Base-by-base conservation (phyloP, 2,888 invertebrate species). In the Phlogophora meticulosa region DNA sequence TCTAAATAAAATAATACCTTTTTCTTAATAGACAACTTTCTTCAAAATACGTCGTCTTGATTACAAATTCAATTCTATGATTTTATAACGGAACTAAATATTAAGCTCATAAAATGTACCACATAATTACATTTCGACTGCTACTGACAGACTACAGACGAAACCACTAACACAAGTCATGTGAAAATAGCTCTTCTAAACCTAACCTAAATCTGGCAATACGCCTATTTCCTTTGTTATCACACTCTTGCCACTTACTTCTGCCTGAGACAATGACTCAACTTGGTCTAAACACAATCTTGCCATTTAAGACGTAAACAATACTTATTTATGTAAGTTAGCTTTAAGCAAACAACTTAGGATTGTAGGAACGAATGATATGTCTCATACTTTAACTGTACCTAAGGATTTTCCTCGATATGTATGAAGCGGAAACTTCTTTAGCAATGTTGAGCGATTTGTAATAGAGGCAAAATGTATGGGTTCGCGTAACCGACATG, bases 281-380 rank as follows among this genome's bases (percentile, higher is more conserved):
- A 34, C 28, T 61, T 43, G 43, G 28, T 38, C 42, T 45, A 51
- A 42, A 77, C 36, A 46, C 42, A 49, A 52, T 72, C 81, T 83
- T 82, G 81, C 81, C 83, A 80, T 64, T 52, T 68, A 57, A 28
- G n/a, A 64, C 48, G 34, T 69, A 61, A 61, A 71, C 32, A 58
- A 55, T 71, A 73, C 49, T 58, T 78, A 72, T 60, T 62, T 64
- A 59, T 64, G 61, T 82, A 73, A 72, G 68, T 48, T 82, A 83
- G 78, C 55, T 74, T 67, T 82, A 82, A 76, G 70, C 64, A 46
- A 43, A 52, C 15, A 49, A 58, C 68, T 64, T 52, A 7, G 22
- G 22, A 36, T 28, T 0, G n/a, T 66, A 66, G 63, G 57, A 72
- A 74, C 51, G 51, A 74, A 74, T 61, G 22, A 59, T 62, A 36